Base-by-base conservation (phyloP, 1,140 invertebrate genomes). In the Cydia splendana region DNA sequence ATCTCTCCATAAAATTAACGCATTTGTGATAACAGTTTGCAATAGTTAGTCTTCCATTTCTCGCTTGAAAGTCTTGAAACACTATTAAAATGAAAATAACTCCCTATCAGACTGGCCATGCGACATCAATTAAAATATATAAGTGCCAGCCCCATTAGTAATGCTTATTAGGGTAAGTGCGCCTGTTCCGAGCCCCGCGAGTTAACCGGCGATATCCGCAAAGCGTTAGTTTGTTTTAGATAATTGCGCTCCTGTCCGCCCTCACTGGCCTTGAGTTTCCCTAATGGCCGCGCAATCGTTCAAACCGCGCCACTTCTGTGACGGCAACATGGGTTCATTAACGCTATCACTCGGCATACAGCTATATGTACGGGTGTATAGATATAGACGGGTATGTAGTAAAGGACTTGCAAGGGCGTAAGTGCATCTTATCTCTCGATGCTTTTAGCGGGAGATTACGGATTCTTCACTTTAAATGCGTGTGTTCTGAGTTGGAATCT, bases 251-350 rank as follows among this genome's bases (percentile, higher is more conserved):
- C 81, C 83, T 83, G 84, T 88, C 88, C 87, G 80, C 85, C 84
- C 82, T 81, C 79, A 78, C 80, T 78, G 85, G 81, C 85, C 86
- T 86, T 89, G 83, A 80, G 80, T 84, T 84, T 84, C 78, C 82
- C 85, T 84, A 87, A 85, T 88, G 81, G 85, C 76, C 78, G 75
- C 83, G 77, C 80, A 84, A 84, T 84, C 83, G 82, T 82, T 87
- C 86, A 85, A 83, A 82, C 77, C 82, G 85, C 85, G 85, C 87
- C 84, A 89, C 78, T 85, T 82, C 78, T 89, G 88, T 86, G 87
- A 90, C 90, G 83, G 85, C 81, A 78, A 88, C 89, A 91, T 85
- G 84, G 86, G 85, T 91, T 91, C 89, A 91, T 92, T 91, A 91
- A 85, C 82, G 87, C 86, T 91, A 92, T 91, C 89, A 86, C 82